Evolutionary conservation across 2,113 vertebrate genomes (phyloP), one percentile per base, ranked within the genome.

Genomic region (Canis aureus): DNA sequence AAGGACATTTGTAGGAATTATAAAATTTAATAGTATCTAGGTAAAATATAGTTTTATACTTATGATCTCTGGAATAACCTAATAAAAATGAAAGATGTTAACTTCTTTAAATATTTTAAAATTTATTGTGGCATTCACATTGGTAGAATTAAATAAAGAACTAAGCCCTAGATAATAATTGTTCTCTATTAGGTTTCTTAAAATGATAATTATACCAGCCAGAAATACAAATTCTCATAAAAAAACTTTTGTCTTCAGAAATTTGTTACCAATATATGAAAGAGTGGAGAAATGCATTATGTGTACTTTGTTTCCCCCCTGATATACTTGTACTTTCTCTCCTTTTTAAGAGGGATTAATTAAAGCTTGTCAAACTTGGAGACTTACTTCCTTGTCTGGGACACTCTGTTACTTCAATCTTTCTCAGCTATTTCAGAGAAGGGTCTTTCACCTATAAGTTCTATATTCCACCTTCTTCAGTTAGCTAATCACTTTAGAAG

Each of bases 221-320:
- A 90, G 82, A 96, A 89, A 53, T n/a, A 17, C 11, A 4, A 78
- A 87, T 94, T 86, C 3, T 90, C 49, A 1, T 96, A 49, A 74
- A 71, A 11, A 62, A 86, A n/a, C 4, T 0, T 20, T 55, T 35
- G 8, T 57, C 13, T 55, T 89, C 7, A 83, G 55, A 95, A 74
- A 49, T 2, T 38, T 86, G 27, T 38, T 73, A 93, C 16, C 55
- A 53, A 32, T 0, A 2, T 67, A 55, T 55, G 59, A 84, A 78
- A 32, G 20, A 53, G 4, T 83, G 9, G 2, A 91, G 16, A 19
- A 73, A 59, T 38, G 3, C 35, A 27, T 64, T 64, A 12, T 51
- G 7, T 64, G 12, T 38, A 29, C 8, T 38, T 8, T 80, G 43
- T 49, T 57, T 17, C 23, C 51, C 62, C 13, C 12, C n/a, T 51